Percentiles rank a stretch among this genome's conserved stretches.
These are phyloP conservation scores for Dunckerocampus dactyliophorus DNA, from an alignment of 2,113 vertebrate genomes.

Conservation along the genomic window DNA sequence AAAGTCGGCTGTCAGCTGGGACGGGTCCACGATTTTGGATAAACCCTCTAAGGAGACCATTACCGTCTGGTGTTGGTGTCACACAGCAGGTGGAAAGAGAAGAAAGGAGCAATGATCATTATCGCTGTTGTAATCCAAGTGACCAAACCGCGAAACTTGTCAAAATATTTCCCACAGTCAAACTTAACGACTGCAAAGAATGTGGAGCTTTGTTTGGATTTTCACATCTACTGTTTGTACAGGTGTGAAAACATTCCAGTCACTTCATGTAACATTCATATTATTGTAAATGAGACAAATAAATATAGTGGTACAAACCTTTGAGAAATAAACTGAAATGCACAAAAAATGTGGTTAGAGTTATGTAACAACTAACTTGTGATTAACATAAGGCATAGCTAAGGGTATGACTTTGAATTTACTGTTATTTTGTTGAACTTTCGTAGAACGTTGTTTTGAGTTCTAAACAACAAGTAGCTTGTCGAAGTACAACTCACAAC, in stretches of 20 bases:
- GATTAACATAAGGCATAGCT: background rate
- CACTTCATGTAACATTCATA: constrained; percentile 35
- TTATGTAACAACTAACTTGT: background rate
- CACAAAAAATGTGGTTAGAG: background rate
- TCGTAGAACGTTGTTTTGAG: background rate
- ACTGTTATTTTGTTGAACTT: background rate
- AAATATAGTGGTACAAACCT: constrained; percentile 18
- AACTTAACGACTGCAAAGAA: constrained; percentile 37
- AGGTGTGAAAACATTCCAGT: constrained; percentile 44
- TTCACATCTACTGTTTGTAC: constrained; percentile 29
- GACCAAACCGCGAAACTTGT: constrained; percentile 10
- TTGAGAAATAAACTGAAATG: background rate
- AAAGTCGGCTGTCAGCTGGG: constrained; percentile 94
- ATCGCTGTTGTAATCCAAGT: background rate
- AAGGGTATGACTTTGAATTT: background rate
- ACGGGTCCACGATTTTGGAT: constrained; percentile 95
- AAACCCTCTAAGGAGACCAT: constrained; percentile 99
- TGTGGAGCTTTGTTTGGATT: constrained; percentile 19
- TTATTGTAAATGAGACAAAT: constrained; percentile 49
- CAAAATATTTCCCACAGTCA: constrained; percentile 32
- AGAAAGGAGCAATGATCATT: background rate
- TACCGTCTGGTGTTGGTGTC: constrained; percentile 78
- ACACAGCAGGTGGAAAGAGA: background rate
- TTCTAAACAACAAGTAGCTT: constrained; percentile 9
- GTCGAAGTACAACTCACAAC: constrained; percentile 23